Percentiles rank a stretch among this genome's conserved stretches.
These are phyloP conservation scores for Atta texana DNA, from an alignment of 1,140 invertebrate genomes.

Conservation along the genomic window DNA sequence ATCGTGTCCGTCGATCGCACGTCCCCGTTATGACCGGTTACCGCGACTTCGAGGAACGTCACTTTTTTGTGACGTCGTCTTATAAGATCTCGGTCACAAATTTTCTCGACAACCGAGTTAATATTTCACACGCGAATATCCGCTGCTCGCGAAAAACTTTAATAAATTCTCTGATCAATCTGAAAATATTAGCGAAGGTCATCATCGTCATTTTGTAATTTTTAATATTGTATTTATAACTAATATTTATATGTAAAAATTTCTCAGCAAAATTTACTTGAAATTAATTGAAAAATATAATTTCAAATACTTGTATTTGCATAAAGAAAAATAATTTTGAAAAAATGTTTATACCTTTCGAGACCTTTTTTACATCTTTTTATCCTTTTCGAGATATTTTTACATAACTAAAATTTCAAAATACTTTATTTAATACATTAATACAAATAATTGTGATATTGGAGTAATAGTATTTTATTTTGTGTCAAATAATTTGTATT, in stretches of 20 bases:
- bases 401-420: background rate
- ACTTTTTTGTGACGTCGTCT: background rate
- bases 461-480: background rate
- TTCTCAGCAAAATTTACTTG: background rate
- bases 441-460: background rate
- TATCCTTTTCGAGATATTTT: background rate
- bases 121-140: background rate
- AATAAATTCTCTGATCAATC: background rate
- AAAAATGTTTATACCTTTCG: background rate
- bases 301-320: background rate
- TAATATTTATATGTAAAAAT: background rate
- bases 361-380: too few species aligned
- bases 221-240: background rate
- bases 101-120: slow-evolving; percentile 1
- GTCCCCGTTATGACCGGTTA: background rate
- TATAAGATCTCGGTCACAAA: slow-evolving; percentile 14
- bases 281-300: background rate
- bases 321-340: background rate
- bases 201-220: background rate
- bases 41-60: slow-evolving; percentile 14
- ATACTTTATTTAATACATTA: background rate
- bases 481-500: background rate
- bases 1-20: slow-evolving; percentile 61
- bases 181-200: background rate
- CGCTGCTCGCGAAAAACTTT: background rate